Evolutionary conservation across 2,888 invertebrate species (phyloP), one percentile per base, ranked within the genome.

Genomic region (Boloria euphrosyne): DNA sequence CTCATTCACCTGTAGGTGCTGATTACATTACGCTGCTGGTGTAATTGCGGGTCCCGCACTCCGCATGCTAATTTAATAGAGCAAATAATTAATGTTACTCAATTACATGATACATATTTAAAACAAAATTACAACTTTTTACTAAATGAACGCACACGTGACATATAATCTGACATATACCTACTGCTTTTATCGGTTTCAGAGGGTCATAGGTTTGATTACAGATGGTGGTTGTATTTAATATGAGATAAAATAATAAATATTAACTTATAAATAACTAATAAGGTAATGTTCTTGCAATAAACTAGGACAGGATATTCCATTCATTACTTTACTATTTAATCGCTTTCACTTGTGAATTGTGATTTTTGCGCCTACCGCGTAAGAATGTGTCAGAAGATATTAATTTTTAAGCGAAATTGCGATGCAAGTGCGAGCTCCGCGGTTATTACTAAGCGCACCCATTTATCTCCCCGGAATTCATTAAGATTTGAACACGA

Each of bases 341-440:
- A 44, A 58, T 46, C 53, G 58, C 58, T 60, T 43, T 1, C 18
- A 50, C 67, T 54, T 50, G 17, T 55, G 2, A n/a, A n/a, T n/a
- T n/a, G n/a, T n/a, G n/a, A 51, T 14, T 50, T 31, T 13, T n/a
- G 54, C 43, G 13, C 7, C 53, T 13, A 7, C 0, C 49, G 46
- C 38, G 66, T 14, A 65, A 49, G 63, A 62, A 53, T 62, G 61
- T 69, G 65, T 66, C 67, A 59, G 66, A 51, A 49, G 47, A 64
- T 67, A 67, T 67, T 67, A 66, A 69, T 64, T 69, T 67, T 69
- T 62, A 69, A 66, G 49, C 63, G 55, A 63, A 63, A 66, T 62
- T 46, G 62, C 65, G 54, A 67, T 65, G 68, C 54, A 58, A 51
- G 31, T 13, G 16, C 22, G 31, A 16, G 7, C 38, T 18, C 17